These are phyloP conservation scores for Bombus impatiens DNA, from an alignment of 1,140 invertebrate species.

Conservation along the genomic window DNA sequence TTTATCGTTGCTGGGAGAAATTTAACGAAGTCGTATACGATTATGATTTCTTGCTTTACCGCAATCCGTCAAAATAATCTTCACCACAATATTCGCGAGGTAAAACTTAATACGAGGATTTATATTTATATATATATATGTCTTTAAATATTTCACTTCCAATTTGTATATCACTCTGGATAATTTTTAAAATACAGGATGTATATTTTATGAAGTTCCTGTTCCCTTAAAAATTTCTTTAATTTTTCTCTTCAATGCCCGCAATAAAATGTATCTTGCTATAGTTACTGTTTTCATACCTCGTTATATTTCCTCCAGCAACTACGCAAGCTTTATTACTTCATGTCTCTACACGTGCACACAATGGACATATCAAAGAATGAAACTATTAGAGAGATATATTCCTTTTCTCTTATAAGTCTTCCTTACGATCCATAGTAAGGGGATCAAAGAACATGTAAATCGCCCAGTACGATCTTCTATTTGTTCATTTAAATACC, in stretches of 20 bases:
- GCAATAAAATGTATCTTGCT: too few relatives aligned
- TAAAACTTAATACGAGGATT: too few relatives aligned
- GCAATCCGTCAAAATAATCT: not conserved
- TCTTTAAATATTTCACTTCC: too few relatives aligned
- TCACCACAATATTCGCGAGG: too few relatives aligned
- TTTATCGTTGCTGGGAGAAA: not conserved
- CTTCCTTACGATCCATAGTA: not conserved
- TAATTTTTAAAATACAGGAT: not conserved
- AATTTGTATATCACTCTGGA: not conserved
- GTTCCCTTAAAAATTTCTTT: not conserved
- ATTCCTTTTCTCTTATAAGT: not conserved
- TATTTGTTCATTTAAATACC: not conserved
- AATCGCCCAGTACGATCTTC: not conserved
- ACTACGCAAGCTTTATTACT: conserved; percentile 21
- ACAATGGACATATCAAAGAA: conserved; percentile 22
- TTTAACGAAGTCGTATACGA: not conserved
- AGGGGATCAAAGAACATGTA: not conserved
- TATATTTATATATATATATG: too few relatives aligned
- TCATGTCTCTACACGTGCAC: conserved; percentile 35
- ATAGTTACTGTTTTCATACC: not conserved
- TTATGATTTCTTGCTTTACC: not conserved
- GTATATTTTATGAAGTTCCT: not conserved
- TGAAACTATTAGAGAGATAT: conserved; percentile 17
- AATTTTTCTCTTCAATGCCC: not conserved
- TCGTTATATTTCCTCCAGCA: conserved; percentile 5